Conservation (phyloP, 2,888 invertebrate species). For the Cephonodes hylas region DNA sequence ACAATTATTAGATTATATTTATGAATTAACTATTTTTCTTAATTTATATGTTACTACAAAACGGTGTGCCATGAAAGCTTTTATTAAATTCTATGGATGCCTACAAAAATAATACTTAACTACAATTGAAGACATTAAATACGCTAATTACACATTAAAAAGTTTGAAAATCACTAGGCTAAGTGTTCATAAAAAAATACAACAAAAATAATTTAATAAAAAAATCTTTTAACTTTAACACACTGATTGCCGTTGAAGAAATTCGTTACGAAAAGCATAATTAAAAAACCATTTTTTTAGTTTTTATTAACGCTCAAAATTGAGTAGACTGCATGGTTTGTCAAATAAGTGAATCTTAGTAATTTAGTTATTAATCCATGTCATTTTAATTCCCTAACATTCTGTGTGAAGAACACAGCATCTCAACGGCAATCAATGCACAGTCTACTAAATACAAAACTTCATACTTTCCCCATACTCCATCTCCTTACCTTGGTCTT, state of each 20-base stretch:
- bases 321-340: too few species aligned
- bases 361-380: too few species aligned
- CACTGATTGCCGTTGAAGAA: background rate
- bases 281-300: too few species aligned
- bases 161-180: background rate
- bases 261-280: too few species aligned
- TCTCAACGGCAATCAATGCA: slow-evolving; percentile 18
- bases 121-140: background rate
- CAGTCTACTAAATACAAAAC: background rate
- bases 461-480: background rate
- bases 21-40: background rate
- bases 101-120: background rate
- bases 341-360: too few species aligned
- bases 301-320: too few species aligned
- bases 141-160: background rate
- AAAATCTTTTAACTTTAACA: background rate
- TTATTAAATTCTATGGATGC: background rate
- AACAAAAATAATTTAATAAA: background rate
- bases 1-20: too few species aligned
- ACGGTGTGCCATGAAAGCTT: background rate
- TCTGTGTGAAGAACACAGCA: too few species aligned
- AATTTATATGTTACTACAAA: background rate
- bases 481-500: slow-evolving; percentile 88
- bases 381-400: too few species aligned
- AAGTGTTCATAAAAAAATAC: background rate